These are phyloP conservation scores for Aphelinus atriplicis DNA, from an alignment of 1,140 invertebrate genomes.

Conservation along the genomic window DNA sequence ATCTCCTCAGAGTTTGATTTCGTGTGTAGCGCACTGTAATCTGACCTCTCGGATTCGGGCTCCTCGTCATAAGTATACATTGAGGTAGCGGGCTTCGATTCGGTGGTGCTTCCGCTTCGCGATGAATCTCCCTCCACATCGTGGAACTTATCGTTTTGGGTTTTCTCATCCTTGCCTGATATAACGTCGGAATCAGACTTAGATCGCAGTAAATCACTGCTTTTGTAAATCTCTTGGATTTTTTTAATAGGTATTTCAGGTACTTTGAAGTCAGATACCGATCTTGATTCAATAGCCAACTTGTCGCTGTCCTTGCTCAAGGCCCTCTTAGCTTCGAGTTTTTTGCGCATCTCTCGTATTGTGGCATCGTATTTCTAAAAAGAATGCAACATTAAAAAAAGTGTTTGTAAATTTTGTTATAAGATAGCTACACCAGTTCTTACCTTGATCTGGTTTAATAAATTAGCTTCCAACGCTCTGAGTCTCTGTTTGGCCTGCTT, in stretches of 20 bases:
- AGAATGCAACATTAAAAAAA: background rate
- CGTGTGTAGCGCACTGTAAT: conserved; percentile 20
- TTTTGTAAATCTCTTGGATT: conserved; percentile 61
- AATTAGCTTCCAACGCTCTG: conserved; percentile 59
- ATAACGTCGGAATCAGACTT: conserved; percentile 59
- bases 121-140: conserved; percentile 3
- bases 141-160: conserved; percentile 32
- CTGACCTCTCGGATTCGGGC: conserved; percentile 32
- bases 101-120: conserved; percentile 1
- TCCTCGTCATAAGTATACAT: conserved; percentile 13
- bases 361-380: conserved; percentile 62
- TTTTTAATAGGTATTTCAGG: conserved; percentile 62
- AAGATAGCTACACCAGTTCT: background rate
- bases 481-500: conserved; percentile 61
- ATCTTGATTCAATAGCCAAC: conserved; percentile 59
- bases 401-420: background rate
- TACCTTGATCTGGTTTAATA: conserved; percentile 63
- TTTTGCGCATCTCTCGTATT: conserved; percentile 63
- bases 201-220: conserved; percentile 56
- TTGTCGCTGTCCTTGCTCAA: conserved; percentile 56
- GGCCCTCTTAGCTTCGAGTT: conserved; percentile 57
- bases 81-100: conserved; percentile 22
- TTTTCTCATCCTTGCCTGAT: conserved; percentile 34
- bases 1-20: conserved; percentile 45
- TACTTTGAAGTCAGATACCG: conserved; percentile 61